phyloP scores from a whole-genome alignment of 2,888 invertebrate species.

The Leptothorax acervorum region DNA sequence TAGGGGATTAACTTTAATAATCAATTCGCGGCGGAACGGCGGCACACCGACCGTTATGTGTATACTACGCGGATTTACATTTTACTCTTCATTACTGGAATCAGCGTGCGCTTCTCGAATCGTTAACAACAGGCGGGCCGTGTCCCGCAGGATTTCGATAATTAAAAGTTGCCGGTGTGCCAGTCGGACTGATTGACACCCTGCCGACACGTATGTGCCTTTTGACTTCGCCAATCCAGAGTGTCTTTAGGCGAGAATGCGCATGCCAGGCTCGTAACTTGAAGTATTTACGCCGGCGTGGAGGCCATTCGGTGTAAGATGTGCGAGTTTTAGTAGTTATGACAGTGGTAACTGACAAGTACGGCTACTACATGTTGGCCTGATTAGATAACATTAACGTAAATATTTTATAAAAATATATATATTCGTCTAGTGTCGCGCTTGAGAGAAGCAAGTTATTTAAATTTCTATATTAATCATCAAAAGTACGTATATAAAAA shows the following conservation, averaged over 20 bases:
- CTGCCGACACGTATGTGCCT: slow-evolving; percentile 59
- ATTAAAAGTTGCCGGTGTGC: slow-evolving; percentile 69
- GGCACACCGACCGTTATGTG: slow-evolving; percentile 39
- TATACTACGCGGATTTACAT: slow-evolving; percentile 39
- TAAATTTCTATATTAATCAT: not conserved
- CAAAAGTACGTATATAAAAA: not conserved
- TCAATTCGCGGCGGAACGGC: slow-evolving; percentile 43
- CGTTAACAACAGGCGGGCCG: slow-evolving; percentile 65
- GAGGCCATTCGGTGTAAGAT: slow-evolving; percentile 51
- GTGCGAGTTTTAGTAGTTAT: slow-evolving; percentile 61
- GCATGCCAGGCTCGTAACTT: slow-evolving; percentile 63
- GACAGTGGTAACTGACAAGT: slow-evolving; percentile 59
- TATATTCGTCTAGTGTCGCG: not conserved
- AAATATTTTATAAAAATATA: not conserved
- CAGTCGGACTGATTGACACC: slow-evolving; percentile 72
- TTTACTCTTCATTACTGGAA: slow-evolving; percentile 62
- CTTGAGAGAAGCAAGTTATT: not conserved
- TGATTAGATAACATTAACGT: slow-evolving; percentile 60
- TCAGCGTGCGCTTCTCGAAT: slow-evolving; percentile 62
- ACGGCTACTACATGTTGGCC: slow-evolving; percentile 59
- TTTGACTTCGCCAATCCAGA: slow-evolving; percentile 44
- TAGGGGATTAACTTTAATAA: slow-evolving; percentile 48
- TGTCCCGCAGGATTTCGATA: slow-evolving; percentile 65
- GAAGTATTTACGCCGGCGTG: slow-evolving; percentile 59
- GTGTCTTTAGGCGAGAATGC: slow-evolving; percentile 47